Conservation (phyloP, 2,888 invertebrate species). For the Athalia circularis region DNA sequence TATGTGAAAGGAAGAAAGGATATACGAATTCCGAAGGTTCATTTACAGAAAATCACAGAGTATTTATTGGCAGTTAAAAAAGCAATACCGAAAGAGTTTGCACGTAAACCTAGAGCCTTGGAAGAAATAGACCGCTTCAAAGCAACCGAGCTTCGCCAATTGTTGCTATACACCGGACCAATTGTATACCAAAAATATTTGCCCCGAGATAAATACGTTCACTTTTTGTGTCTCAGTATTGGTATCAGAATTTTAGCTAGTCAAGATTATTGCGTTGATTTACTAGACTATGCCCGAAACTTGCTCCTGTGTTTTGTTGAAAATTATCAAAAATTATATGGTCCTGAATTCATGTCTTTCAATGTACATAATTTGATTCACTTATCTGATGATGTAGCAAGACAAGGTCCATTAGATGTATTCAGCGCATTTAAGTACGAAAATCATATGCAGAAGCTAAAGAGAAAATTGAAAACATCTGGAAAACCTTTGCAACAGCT, state of each 20-base stretch:
- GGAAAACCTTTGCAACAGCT: constrained; percentile 31
- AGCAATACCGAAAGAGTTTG: constrained; percentile 51
- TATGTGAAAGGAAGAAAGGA: constrained; percentile 15
- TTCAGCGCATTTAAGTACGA: constrained; percentile 38
- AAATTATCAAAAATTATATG: constrained; percentile 14
- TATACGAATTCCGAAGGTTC: background rate
- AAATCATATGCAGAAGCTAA: constrained; percentile 31
- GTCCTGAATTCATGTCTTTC: background rate
- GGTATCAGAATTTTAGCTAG: constrained; percentile 1
- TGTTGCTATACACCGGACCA: constrained; percentile 50
- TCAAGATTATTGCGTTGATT: background rate
- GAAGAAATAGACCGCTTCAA: constrained; percentile 51
- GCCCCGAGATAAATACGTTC: constrained; percentile 5
- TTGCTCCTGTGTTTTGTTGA: constrained; percentile 6
- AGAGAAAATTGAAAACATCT: constrained; percentile 36
- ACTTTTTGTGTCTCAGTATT: too few relatives aligned
- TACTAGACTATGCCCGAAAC: constrained; percentile 1
- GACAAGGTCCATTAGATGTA: constrained; percentile 17
- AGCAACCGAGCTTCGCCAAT: constrained; percentile 52
- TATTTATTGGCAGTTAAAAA: constrained; percentile 12
- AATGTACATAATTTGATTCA: constrained; percentile 13
- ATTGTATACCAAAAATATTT: background rate
- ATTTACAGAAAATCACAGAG: constrained; percentile 10
- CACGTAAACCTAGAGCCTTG: constrained; percentile 51
- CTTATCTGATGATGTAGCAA: constrained; percentile 3